These are phyloP conservation scores for Mesaphorura yosii DNA, from an alignment of 1,140 invertebrate genomes.

Conservation along the genomic window DNA sequence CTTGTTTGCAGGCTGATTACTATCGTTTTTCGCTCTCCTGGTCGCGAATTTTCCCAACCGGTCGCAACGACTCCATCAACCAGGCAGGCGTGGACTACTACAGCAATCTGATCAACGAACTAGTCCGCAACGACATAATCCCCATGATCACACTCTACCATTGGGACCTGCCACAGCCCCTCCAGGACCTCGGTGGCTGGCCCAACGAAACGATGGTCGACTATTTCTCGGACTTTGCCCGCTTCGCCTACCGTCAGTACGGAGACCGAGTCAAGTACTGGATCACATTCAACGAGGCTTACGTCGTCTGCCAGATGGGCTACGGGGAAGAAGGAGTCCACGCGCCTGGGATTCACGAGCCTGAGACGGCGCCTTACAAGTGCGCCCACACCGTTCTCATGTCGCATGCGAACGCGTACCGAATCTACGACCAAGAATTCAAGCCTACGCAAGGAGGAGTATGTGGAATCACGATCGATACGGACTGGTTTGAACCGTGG, in stretches of 20 bases:
- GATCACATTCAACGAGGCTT: constrained; percentile 52
- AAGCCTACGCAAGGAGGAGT: constrained; percentile 22
- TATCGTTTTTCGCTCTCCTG: constrained; percentile 34
- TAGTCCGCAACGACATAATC: constrained; percentile 27
- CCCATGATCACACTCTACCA: constrained; percentile 39
- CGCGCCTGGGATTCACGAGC: constrained; percentile 29
- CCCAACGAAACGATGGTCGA: constrained; percentile 33
- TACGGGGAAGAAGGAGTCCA: constrained; percentile 39
- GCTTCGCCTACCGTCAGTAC: constrained; percentile 35
- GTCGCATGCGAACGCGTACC: constrained; percentile 29
- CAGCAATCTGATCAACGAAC: constrained; percentile 30
- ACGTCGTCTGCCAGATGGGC: constrained; percentile 47
- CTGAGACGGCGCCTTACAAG: constrained; percentile 13
- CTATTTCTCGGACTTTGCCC: constrained; percentile 37
- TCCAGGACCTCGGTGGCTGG: constrained; percentile 35
- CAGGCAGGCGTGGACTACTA: constrained; percentile 35
- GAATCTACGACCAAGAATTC: constrained; percentile 27
- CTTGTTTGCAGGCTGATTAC: constrained; percentile 15
- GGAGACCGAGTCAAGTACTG: constrained; percentile 39
- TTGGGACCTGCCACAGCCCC: constrained; percentile 33
- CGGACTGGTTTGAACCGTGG: constrained; percentile 48
- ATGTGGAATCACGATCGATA: constrained; percentile 50
- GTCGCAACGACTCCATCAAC: constrained; percentile 29
- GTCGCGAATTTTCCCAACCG: constrained; percentile 34
- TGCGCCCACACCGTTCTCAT: constrained; percentile 24